Base-by-base conservation (phyloP, 1,140 invertebrate species). In the Magallana gigas region DNA sequence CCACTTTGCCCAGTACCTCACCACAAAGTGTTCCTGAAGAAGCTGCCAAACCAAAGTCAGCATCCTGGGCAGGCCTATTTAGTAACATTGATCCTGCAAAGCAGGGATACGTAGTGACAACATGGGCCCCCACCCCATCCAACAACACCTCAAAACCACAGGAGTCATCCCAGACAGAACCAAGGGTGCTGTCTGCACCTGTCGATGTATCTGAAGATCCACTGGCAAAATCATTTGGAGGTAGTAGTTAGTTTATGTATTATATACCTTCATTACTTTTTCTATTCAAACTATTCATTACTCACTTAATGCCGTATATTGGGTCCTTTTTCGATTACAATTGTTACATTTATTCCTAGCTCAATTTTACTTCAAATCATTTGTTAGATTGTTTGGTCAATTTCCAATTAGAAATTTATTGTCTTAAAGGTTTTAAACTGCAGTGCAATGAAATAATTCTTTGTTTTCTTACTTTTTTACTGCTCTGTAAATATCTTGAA, bases 221-320 rank as follows among this genome's bases (percentile, higher is more conserved):
- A 16, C 71, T 80, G 9, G 89, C 89, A 8, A 82, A 58, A 18
- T 68, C 71, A 23, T 57, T 88, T 57, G 84, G 87, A 83, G 68
- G 68, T 76, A 76, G 36, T 48, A 48, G 5, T 48, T 48, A 48
- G 36, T 48, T 48, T 48, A 48, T 48, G 36, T 48, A 48, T 48
- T 48, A 4, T 48, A 48, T 48, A 48, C 5, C 36, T 48, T 48
- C 36, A 48, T 48, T 48, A 48, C 36, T 48, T 48, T 48, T 48
- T 48, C 36, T 48, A 48, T 48, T 48, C 5, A 48, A 48, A 48
- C 36, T 48, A 48, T 48, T 48, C 2, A 23, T 23, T 23, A 23
- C 23, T 23, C 23, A 23, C 23, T 23, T 23, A 23, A 23, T 23
- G 23, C 23, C 23, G 23, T 23, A 23, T 23, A 23, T 23, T 23